Percentiles rank a stretch among this genome's conserved stretches.
These are phyloP conservation scores for Bombylius discolor DNA, from an alignment of 2,888 invertebrate species.

Conservation along the genomic window DNA sequence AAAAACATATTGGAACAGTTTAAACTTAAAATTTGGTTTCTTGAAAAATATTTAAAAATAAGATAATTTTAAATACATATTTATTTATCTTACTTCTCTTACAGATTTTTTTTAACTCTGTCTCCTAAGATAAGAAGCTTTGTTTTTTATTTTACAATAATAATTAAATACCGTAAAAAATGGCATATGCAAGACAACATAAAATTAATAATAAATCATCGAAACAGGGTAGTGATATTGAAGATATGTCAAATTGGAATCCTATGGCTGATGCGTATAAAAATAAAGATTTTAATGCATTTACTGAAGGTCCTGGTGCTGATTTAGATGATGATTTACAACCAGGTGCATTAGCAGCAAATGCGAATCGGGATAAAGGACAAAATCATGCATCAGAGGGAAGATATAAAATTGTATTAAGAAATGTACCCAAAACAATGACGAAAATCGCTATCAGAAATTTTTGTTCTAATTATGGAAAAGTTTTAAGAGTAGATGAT, in stretches of 20 bases:
- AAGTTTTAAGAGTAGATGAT: background rate
- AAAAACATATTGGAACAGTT: no score
- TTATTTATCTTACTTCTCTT: no score
- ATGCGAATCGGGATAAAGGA: background rate
- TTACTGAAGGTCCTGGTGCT: constrained; percentile 9
- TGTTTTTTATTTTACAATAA: no score
- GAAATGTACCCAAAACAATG: constrained; percentile 7
- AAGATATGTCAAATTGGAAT: constrained; percentile 1
- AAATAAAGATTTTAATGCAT: constrained; percentile 9
- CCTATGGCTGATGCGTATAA: constrained; percentile 10
- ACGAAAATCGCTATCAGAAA: constrained; percentile 3
- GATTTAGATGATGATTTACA: constrained; percentile 7
- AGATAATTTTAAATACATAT: no score
- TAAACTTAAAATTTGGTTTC: no score
- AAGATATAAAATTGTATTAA: constrained; percentile 3
- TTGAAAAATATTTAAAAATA: no score
- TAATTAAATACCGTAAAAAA: no score
- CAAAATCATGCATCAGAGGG: background rate
- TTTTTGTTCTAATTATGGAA: constrained; percentile 6
- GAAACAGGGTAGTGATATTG: no score
- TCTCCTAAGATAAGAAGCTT: no score
- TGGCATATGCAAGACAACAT: no score
- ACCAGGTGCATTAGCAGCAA: constrained; percentile 6
- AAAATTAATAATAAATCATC: no score
- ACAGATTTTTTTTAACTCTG: no score